Evolutionary conservation across 2,113 vertebrate genomes (phyloP).

Genomic region (Vulpes ferrilata): DNA sequence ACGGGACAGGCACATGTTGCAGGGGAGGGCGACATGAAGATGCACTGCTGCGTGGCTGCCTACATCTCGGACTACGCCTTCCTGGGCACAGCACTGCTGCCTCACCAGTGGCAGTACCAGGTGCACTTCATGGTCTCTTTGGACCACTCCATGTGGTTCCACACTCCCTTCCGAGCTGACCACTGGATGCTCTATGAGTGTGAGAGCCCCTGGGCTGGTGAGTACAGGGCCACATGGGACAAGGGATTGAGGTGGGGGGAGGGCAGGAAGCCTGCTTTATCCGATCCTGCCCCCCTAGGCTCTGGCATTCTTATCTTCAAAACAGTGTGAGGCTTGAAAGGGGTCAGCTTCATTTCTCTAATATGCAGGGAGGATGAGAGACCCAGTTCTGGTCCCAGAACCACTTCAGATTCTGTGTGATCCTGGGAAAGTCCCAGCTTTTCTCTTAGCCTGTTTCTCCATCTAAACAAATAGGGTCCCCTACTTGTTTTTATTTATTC

Average conservation of each 20-base stretch:
- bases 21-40: constrained; percentile 94
- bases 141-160: constrained; percentile 99
- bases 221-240: constrained; percentile 70
- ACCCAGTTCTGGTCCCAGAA: not conserved
- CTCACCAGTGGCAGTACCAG: constrained; percentile 85
- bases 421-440: not conserved
- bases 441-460: constrained; percentile 17
- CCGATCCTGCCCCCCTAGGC: not conserved
- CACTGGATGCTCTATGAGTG: constrained; percentile 98
- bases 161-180: constrained; percentile 93
- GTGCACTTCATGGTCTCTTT: constrained; percentile 91
- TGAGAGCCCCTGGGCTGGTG: constrained; percentile 97
- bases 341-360: not conserved
- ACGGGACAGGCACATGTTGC: constrained; percentile 47
- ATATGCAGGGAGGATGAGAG: not conserved
- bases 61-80: constrained; percentile 96
- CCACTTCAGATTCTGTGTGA: not conserved
- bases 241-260: not conserved
- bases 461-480: not conserved
- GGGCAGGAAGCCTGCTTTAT: not conserved
- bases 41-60: constrained; percentile 97
- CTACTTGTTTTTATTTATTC: too few relatives aligned
- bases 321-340: not conserved
- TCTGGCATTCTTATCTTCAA: constrained; percentile 10
- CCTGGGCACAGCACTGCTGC: constrained; percentile 91